A percentile compares a stretch with the other conserved stretches of the same genome.
phyloP scores from a whole-genome alignment of 2,113 vertebrate genomes.

The Furnarius figulus region DNA sequence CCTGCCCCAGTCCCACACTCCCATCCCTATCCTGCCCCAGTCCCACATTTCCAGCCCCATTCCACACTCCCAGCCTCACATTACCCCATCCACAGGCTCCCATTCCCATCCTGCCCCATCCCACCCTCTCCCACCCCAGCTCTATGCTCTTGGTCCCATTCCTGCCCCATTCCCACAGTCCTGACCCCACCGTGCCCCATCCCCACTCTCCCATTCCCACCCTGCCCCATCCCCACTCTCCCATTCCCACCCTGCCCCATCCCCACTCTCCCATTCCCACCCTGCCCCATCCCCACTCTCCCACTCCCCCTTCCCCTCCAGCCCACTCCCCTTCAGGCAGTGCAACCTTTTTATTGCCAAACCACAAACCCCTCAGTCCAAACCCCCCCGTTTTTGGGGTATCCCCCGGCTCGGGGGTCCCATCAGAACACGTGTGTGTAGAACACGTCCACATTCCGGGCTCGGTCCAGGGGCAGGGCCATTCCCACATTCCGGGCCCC shows the following conservation, averaged over 20 bases:
- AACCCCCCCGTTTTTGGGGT: too few species aligned
- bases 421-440: too few species aligned
- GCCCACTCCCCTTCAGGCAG: background rate
- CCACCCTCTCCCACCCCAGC: too few species aligned
- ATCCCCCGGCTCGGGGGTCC: too few species aligned
- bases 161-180: too few species aligned
- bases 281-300: background rate
- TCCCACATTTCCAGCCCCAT: too few species aligned
- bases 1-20: background rate
- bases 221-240: background rate
- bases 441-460: too few species aligned
- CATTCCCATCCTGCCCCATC: background rate
- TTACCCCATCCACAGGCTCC: too few species aligned
- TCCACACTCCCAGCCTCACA: background rate
- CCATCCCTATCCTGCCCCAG: background rate
- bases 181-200: background rate
- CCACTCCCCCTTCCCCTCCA: background rate
- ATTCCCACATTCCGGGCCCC: slow-evolving; percentile 67
- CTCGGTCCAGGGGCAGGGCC: too few species aligned
- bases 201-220: too few species aligned
- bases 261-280: background rate
- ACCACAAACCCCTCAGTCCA: too few species aligned
- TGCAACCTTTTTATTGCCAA: background rate
- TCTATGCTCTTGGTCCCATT: too few species aligned
- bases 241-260: background rate